Evolutionary conservation across 2,113 vertebrate genomes (phyloP), one percentile per base, ranked within the genome.

Genomic region (Leiothrix lutea): DNA sequence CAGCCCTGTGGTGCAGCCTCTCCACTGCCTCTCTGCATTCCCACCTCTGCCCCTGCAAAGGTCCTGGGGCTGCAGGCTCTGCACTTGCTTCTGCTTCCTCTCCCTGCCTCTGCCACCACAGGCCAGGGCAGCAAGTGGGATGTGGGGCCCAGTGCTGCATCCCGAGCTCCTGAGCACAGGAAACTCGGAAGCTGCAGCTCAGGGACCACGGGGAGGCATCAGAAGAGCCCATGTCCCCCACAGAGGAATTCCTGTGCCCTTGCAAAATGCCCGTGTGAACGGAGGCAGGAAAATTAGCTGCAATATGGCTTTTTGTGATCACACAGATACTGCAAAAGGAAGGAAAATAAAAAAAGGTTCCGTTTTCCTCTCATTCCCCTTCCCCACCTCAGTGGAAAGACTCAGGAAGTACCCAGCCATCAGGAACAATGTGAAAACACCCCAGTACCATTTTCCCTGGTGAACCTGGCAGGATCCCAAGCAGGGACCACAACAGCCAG

Each of bases 281-380:
- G 54, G 94, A 97, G 97, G 97, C 97, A 98, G 98, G 98, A 98
- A 98, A 97, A 97, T 95, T 77, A 91, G 95, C 96, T 74, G 95
- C 98, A 98, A 98, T 97, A 95, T 96, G 97, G 97, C 95, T 98
- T 98, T 98, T 97, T 97, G 97, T 98, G 97, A 98, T 98, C 95
- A 78, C 84, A 70, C 53, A 89, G 92, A 87, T 97, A 97, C 94
- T 93, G 96, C 40, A 1, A 97, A 91, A 97, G 94, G 96, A 98
- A 97, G 96, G 97, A 97, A 97, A 97, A 96, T 96, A 93, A 93
- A 96, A 97, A 97, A 95, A 95, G 90, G 82, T 97, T 93, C 92
- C 53, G 51, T 94, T 97, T 98, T 98, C 97, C 97, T 98, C 92
- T 96, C 8, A 73, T 94, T 98, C 96, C 96, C 97, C 98, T 98